Evolutionary conservation across 2,113 vertebrate genomes (phyloP).

Genomic region (Stegastes partitus): DNA sequence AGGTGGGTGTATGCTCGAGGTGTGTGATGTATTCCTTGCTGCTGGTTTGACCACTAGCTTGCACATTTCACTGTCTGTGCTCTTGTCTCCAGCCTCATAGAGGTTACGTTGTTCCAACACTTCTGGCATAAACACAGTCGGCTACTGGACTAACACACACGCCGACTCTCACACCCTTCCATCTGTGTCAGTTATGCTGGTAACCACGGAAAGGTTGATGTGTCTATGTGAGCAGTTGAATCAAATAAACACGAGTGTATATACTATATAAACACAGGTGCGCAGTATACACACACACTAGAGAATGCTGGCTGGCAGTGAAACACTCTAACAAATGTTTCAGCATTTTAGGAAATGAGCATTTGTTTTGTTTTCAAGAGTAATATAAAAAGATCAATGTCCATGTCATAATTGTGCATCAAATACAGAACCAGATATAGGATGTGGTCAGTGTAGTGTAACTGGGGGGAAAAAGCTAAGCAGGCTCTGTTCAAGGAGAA

Average conservation of each 20-base stretch:
- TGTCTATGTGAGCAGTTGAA: slow-evolving; percentile 31
- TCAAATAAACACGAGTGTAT: slow-evolving; percentile 33
- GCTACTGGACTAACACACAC: slow-evolving; percentile 16
- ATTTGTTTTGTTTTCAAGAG: too few species aligned
- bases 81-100: slow-evolving; percentile 25
- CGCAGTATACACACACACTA: background rate
- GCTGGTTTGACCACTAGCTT: slow-evolving; percentile 39
- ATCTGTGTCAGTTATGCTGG: slow-evolving; percentile 44
- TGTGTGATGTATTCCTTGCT: slow-evolving; percentile 33
- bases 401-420: too few species aligned
- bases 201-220: slow-evolving; percentile 48
- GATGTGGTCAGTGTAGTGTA: too few species aligned
- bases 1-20: slow-evolving; percentile 3
- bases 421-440: too few species aligned
- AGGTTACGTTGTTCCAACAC: slow-evolving; percentile 31
- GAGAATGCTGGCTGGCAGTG: too few species aligned
- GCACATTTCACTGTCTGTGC: slow-evolving; percentile 27
- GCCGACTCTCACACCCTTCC: slow-evolving; percentile 14
- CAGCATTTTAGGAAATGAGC: too few species aligned
- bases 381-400: too few species aligned
- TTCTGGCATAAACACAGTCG: slow-evolving; percentile 33
- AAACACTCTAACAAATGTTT: too few species aligned
- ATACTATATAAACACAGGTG: background rate
- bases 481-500: too few species aligned
- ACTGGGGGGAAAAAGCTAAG: too few species aligned